phyloP scores from a whole-genome alignment of 2,888 invertebrate species.

The Schizaphis graminum region DNA sequence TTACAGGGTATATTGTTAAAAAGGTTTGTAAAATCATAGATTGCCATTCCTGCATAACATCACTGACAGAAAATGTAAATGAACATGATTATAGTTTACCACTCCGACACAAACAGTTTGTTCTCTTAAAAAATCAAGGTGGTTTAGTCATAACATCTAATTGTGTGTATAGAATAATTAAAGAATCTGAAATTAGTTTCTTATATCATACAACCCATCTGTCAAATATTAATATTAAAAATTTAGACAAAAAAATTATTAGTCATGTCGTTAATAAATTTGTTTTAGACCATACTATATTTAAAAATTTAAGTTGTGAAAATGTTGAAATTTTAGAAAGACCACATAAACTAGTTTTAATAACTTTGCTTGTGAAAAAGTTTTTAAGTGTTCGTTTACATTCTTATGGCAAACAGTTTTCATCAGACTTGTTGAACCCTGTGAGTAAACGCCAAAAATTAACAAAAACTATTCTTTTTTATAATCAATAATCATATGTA shows the following conservation, averaged over 20 bases:
- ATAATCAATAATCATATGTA: slow-evolving; percentile 6
- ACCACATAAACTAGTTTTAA: slow-evolving; percentile 12
- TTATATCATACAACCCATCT: slow-evolving; percentile 2
- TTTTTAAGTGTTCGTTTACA: slow-evolving; percentile 8
- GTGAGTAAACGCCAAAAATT: slow-evolving; percentile 9
- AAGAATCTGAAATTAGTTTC: slow-evolving; percentile 29
- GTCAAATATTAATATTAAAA: too few relatives aligned
- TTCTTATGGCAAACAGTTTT: too few relatives aligned
- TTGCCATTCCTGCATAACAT: slow-evolving; percentile 24
- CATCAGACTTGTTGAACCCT: not conserved
- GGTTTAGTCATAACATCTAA: slow-evolving; percentile 14
- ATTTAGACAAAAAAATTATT: too few relatives aligned
- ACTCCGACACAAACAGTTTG: not conserved
- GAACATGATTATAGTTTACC: slow-evolving; percentile 8
- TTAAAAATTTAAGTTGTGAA: slow-evolving; percentile 14
- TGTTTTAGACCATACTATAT: too few relatives aligned
- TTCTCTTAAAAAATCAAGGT: slow-evolving; percentile 7
- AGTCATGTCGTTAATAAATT: too few relatives aligned
- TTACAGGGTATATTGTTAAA: slow-evolving; percentile 12
- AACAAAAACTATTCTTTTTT: slow-evolving; percentile 37
- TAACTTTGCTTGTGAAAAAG: slow-evolving; percentile 6
- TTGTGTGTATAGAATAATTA: slow-evolving; percentile 14
- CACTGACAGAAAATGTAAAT: not conserved
- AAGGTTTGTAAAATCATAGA: slow-evolving; percentile 31
- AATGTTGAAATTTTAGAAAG: slow-evolving; percentile 21